phyloP scores from a whole-genome alignment of 2,888 invertebrate genomes.

The Pherbina coryleti region DNA sequence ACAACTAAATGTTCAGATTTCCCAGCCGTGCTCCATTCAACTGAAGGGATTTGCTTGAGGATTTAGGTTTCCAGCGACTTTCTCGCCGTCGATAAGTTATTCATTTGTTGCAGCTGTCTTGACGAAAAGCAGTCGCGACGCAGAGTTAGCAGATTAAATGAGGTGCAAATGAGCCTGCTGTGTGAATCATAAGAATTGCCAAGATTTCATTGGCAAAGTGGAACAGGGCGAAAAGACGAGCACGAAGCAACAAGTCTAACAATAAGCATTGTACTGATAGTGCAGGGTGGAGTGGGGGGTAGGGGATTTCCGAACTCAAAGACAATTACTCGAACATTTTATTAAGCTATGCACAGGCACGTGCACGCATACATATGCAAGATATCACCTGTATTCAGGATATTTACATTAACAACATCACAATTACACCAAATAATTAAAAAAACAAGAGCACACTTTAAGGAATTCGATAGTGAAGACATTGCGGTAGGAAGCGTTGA shows the following conservation, averaged over 20 bases:
- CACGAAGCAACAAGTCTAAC: not conserved
- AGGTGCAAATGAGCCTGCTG: conserved; percentile 63
- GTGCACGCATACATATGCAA: not conserved
- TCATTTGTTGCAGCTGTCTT: not conserved
- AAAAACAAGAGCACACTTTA: too few relatives aligned
- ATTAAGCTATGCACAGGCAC: not conserved
- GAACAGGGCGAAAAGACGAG: not conserved
- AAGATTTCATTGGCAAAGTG: not conserved
- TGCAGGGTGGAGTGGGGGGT: too few relatives aligned
- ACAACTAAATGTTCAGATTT: not conserved
- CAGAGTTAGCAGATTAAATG: conserved; percentile 59
- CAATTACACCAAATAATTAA: not conserved
- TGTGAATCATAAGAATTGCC: conserved; percentile 14
- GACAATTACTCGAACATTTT: too few relatives aligned
- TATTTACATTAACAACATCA: not conserved
- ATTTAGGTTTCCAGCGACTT: not conserved
- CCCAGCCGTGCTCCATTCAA: too few relatives aligned
- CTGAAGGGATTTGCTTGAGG: too few relatives aligned
- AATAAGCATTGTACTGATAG: not conserved
- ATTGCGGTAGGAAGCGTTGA: not conserved
- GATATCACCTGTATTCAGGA: too few relatives aligned
- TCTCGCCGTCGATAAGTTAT: conserved; percentile 5
- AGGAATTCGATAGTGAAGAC: not conserved
- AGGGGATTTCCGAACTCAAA: not conserved
- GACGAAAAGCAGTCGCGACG: conserved; percentile 22